Conservation (phyloP, 2,888 invertebrate species). For the Dolichomitus sp. region DNA sequence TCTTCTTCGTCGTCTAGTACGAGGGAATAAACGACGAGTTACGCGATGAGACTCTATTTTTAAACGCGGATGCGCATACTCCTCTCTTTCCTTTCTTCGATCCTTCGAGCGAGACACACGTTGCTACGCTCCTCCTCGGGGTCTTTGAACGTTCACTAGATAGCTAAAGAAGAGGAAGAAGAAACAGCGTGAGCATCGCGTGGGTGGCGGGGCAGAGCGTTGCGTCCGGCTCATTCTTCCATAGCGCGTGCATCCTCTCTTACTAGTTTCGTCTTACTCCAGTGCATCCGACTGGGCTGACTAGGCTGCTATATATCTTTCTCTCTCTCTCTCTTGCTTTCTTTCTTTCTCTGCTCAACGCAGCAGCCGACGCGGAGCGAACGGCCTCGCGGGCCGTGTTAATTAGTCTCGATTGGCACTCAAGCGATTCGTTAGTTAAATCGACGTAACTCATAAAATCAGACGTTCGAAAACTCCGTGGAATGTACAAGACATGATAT, state of each 20-base stretch:
- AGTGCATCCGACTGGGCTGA: conserved; percentile 68
- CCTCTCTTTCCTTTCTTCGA: conserved; percentile 51
- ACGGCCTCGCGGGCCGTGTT: conserved; percentile 65
- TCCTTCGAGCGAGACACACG: conserved; percentile 46
- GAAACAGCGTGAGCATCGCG: conserved; percentile 32
- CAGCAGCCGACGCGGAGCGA: conserved; percentile 52
- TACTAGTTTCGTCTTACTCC: conserved; percentile 66
- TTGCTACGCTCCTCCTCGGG: conserved; percentile 46
- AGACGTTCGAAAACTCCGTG: conserved; percentile 29
- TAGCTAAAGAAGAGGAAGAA: conserved; percentile 22
- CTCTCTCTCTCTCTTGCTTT: neutral
- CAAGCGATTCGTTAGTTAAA: conserved; percentile 72
- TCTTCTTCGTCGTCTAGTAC: neutral
- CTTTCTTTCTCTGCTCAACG: conserved; percentile 12
- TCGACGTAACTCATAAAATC: conserved; percentile 39
- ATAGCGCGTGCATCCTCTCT: conserved; percentile 48
- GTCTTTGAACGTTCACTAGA: conserved; percentile 64
- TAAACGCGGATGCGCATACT: conserved; percentile 54
- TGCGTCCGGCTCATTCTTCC: conserved; percentile 55
- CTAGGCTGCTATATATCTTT: conserved; percentile 45
- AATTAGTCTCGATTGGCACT: conserved; percentile 79
- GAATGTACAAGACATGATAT: conserved; percentile 41
- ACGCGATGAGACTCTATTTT: conserved; percentile 42
- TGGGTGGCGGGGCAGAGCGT: conserved; percentile 50
- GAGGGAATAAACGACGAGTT: conserved; percentile 25